Percentiles rank a stretch among this genome's conserved stretches.
Evolutionary conservation across 1,140 invertebrate species (phyloP).

Genomic region (Sitodiplosis mosellana): DNA sequence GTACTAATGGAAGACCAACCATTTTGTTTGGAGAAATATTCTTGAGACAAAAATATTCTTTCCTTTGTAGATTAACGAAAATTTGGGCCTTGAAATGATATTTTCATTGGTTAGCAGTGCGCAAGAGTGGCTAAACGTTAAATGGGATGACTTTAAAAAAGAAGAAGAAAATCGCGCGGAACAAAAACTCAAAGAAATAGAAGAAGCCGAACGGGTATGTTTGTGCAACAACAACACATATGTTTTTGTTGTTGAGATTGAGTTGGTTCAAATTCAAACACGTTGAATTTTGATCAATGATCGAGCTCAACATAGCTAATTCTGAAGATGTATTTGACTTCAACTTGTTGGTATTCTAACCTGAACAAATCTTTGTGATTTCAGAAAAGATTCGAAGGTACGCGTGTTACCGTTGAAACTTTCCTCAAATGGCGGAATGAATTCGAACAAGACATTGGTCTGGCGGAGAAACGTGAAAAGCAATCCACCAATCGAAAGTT

Average conservation of each 20-base stretch:
- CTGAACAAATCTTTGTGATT: no score
- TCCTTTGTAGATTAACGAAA: conserved; percentile 51
- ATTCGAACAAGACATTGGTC: conserved; percentile 80
- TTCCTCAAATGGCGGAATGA: conserved; percentile 87
- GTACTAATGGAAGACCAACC: conserved; percentile 25
- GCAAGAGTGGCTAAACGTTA: conserved; percentile 79
- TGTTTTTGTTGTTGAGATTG: no score
- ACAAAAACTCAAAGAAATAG: conserved; percentile 49
- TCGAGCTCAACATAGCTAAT: no score
- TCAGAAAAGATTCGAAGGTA: conserved; percentile 89
- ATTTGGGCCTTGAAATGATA: conserved; percentile 92
- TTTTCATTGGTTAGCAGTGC: conserved; percentile 86
- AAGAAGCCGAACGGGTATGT: conserved; percentile 69
- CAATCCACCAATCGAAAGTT: conserved; percentile 50
- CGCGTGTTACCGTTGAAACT: conserved; percentile 85
- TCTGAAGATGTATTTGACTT: no score
- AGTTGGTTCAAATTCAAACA: no score
- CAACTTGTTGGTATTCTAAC: no score
- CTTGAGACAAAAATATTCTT: background rate
- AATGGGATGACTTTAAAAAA: conserved; percentile 59
- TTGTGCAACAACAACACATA: background rate
- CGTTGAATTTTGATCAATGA: no score
- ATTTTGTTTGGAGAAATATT: background rate
- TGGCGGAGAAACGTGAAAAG: conserved; percentile 51
- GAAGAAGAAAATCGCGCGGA: conserved; percentile 49